Evolutionary conservation across 2,797 vertebrate genomes (phyloP).

Genomic region (Acanthurus lineatus): DNA sequence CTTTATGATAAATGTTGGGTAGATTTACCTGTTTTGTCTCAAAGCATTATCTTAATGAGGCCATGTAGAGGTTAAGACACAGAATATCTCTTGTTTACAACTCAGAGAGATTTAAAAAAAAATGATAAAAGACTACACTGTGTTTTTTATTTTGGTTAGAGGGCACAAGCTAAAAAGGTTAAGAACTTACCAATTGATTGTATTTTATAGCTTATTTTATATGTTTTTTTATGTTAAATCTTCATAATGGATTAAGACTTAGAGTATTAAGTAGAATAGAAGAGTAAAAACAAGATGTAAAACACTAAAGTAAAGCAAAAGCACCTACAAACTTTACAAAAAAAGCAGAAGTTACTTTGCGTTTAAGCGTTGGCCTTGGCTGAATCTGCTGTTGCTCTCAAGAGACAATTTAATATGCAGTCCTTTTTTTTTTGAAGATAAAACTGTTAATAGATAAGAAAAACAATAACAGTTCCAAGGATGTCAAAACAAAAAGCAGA

Average conservation of each 20-base stretch:
- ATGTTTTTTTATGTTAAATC: neutral
- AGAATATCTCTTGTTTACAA: too few species aligned
- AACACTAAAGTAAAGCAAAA: neutral
- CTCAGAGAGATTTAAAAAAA: too few species aligned
- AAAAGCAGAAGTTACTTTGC: neutral
- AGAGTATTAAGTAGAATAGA: neutral
- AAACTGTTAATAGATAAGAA: conserved; percentile 11
- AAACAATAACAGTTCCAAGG: neutral
- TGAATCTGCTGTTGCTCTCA: neutral
- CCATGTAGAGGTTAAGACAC: too few species aligned
- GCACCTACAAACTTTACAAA: neutral
- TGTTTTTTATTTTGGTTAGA: too few species aligned
- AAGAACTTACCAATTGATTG: neutral
- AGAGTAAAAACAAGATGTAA: neutral
- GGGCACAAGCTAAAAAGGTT: too few species aligned
- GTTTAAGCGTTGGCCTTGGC: neutral
- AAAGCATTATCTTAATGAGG: too few species aligned
- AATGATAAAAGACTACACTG: too few species aligned
- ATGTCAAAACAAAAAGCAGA: conserved; percentile 3
- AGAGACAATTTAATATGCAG: conserved; percentile 2
- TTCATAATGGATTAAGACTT: neutral
- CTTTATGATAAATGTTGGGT: too few species aligned
- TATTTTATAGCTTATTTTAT: neutral
- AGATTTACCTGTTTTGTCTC: too few species aligned
- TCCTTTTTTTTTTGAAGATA: neutral